Evolutionary conservation across 2,113 vertebrate genomes (phyloP).

Genomic region (Chaetops frenatus): DNA sequence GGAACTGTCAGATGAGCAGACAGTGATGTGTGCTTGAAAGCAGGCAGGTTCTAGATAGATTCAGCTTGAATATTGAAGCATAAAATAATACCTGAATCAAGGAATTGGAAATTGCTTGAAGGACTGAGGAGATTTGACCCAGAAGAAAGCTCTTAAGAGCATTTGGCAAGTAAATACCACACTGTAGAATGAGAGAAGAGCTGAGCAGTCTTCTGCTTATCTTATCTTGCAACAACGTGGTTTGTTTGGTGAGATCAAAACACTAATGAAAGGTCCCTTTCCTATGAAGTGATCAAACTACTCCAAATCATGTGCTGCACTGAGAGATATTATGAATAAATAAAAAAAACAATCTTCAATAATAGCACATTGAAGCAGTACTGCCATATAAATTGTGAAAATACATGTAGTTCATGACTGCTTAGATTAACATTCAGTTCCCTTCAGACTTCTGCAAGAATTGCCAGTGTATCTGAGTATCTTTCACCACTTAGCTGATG

Average conservation of each 20-base stretch:
- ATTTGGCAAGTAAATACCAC: background rate
- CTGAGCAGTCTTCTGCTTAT: background rate
- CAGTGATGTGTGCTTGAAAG: background rate
- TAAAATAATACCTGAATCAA: background rate
- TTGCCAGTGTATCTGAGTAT: background rate
- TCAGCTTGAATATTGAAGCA: background rate
- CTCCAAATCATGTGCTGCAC: background rate
- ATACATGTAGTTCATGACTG: accelerated
- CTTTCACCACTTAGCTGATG: background rate
- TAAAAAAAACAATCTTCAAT: background rate
- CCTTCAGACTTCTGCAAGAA: background rate
- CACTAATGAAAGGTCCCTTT: background rate
- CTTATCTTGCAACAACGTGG: background rate
- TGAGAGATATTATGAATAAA: background rate
- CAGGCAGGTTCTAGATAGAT: background rate
- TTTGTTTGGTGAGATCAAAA: background rate
- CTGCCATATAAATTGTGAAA: background rate
- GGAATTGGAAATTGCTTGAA: background rate
- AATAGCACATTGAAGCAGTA: background rate
- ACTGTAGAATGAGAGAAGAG: background rate
- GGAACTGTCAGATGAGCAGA: background rate
- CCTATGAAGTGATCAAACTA: background rate
- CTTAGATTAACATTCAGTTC: background rate
- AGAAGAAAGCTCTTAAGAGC: background rate
- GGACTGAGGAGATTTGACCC: background rate